Evolutionary conservation across 2,797 vertebrate genomes (phyloP), one percentile per base, ranked within the genome.

Genomic region (Eospalax fontanierii): DNA sequence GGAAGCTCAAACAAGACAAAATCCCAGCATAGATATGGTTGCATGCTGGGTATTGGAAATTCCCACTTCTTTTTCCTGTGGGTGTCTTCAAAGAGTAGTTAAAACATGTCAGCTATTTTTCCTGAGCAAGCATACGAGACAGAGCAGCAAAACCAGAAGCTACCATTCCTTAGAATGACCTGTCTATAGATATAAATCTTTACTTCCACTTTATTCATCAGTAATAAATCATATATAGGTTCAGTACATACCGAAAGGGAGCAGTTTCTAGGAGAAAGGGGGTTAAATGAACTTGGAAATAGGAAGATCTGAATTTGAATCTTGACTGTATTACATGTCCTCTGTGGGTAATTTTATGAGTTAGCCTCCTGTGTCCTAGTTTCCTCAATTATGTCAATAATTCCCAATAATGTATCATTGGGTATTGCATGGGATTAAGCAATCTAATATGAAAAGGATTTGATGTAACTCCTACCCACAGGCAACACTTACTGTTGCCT

Each of bases 281-380:
- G 35, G 8, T 73, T 76, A 70, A 66, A 76, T 19, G 22, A 4
- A 59, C 38, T 91, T 61, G 57, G 40, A 92, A 92, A 46, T 50
- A 85, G 73, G 10, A 95, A 74, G 57, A 84, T 30, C 28, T n/a
- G 38, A 11, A 40, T 83, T 93, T 95, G 71, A 86, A 71, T 66
- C 59, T n/a, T 68, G 6, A 74, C 19, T 19, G 3, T 63, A 38
- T 35, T 57, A 22, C n/a, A 87, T 30, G 26, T 18, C 14, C 83
- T 12, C n/a, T 38, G 2, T 63, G 26, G 15, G 28, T 57, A 28
- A 15, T 65, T 70, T 54, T 14, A 70, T 30, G 82, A 75, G 84
- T 85, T 78, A 71, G 65, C 16, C 33, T 87, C 28, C 33, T 61
- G 35, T 1, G 28, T 61, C 46, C 80, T 16, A 87, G 70, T 66